Conservation (phyloP, 2,888 invertebrate species). For the Thysanoteuthis rhombus region DNA sequence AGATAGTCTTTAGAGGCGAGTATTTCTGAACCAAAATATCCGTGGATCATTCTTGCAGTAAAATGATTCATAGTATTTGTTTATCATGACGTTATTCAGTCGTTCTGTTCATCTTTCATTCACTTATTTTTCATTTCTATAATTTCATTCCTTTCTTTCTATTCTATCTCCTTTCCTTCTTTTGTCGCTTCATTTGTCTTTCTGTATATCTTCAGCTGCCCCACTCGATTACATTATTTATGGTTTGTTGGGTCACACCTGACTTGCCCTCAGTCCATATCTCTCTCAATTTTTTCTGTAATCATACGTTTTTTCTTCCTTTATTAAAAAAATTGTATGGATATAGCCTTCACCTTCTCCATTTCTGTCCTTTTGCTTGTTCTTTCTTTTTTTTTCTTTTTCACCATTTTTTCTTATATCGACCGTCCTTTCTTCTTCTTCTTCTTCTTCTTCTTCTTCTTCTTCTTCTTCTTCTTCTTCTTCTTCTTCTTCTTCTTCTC, state of each 20-base stretch:
- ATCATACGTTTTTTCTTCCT: background rate
- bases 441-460: background rate
- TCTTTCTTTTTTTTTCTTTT: background rate
- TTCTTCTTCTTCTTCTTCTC: too few relatives aligned
- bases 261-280: background rate
- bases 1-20: too few relatives aligned
- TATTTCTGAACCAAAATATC: too few relatives aligned
- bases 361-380: background rate
- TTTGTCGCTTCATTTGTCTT: background rate
- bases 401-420: background rate
- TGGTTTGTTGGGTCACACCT: background rate
- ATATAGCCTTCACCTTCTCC: background rate
- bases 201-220: background rate
- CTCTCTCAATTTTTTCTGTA: background rate
- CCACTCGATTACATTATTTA: too few relatives aligned
- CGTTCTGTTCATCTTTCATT: background rate
- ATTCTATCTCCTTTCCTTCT: background rate
- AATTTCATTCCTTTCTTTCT: too few relatives aligned
- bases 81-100: background rate
- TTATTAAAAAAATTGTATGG: too few relatives aligned
- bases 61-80: too few relatives aligned
- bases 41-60: too few relatives aligned
- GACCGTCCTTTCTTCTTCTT: background rate
- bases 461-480: background rate
- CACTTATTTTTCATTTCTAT: background rate